These are phyloP conservation scores for Cossypha polioptera DNA, from an alignment of 2,797 vertebrate genomes.

Conservation along the genomic window DNA sequence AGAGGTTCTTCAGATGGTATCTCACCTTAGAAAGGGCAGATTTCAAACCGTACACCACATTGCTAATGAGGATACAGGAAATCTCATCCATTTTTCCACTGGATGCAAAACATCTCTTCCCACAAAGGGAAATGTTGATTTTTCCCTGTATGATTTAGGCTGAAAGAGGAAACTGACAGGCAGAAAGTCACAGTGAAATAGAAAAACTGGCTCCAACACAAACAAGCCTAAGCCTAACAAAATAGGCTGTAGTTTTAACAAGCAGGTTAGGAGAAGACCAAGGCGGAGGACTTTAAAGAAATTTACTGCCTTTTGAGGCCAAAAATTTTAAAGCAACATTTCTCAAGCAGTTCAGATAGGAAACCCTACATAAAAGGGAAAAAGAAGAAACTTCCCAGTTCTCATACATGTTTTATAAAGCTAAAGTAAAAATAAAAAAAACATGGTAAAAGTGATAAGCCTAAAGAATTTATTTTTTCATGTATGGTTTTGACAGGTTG, in stretches of 20 bases:
- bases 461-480: slow-evolving; percentile 42
- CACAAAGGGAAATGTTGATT: slow-evolving; percentile 36
- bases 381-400: not conserved
- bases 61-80: slow-evolving; percentile 52
- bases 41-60: not conserved
- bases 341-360: not conserved
- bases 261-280: slow-evolving; percentile 7
- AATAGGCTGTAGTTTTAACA: slow-evolving; percentile 33
- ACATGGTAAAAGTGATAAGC: slow-evolving; percentile 25
- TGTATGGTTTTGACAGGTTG: slow-evolving; percentile 16
- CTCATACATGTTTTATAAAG: not conserved
- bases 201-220: slow-evolving; percentile 39
- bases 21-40: slow-evolving; percentile 32
- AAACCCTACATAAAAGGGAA: not conserved
- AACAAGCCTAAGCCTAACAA: slow-evolving; percentile 60
- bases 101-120: slow-evolving; percentile 39
- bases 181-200: slow-evolving; percentile 1
- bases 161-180: slow-evolving; percentile 38
- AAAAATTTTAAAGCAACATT: not conserved
- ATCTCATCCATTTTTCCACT: slow-evolving; percentile 45
- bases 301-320: not conserved
- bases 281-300: not conserved
- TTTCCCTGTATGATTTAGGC: slow-evolving; percentile 11
- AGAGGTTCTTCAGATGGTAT: not conserved
- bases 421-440: not conserved